Base-by-base conservation (phyloP, 2,113 vertebrate species). In the Scomber colias region DNA sequence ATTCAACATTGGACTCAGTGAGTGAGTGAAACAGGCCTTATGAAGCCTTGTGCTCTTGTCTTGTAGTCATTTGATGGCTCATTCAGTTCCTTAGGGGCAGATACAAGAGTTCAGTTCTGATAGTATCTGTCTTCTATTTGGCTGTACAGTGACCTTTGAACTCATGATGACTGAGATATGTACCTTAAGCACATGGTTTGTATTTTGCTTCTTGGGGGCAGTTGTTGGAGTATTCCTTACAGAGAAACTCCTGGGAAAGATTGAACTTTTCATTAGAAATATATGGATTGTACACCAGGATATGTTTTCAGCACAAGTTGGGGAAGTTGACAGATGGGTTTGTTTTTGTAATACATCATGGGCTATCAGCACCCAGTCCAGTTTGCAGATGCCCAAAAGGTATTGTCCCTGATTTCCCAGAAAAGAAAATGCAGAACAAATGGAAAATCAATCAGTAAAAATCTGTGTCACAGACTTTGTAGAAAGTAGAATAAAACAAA, bases 321-420 rank as follows among this genome's bases (percentile, higher is more conserved):
- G 46, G 46, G 40, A 57, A n/a, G 19, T 17, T 86, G 81, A 86
- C 71, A 0, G 69, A 81, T 76, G 49, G 49, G 9, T 75, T 12
- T 83, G 19, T 80, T 83, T 87, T 55, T 75, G 65, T 35, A 60
- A 71, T 86, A 35, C 44, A 81, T 87, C 79, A 73, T 11, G 21
- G n/a, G 10, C 68, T 59, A 70, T 85, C 82, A 75, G 54, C 65
- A 4, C 54, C 24, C 61, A 21, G 40, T 55, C 17, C 8, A 59
- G 59, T n/a, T 44, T 64, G 19, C 63, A 75, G 17, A 50, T 49
- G 46, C 66, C 81, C 51, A 11, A 24, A 74, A 61, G 76, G 17
- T 46, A 46, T 56, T 57, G 16, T 76, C 63, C 64, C 62, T n/a
- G 3, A 17, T 55, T 81, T 87, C 74, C 59, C 79, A 45, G 82